Evolutionary conservation across 1,140 invertebrate species (phyloP), one percentile per base, ranked within the genome.

Genomic region (Pseudomyrmex cubaensis): DNA sequence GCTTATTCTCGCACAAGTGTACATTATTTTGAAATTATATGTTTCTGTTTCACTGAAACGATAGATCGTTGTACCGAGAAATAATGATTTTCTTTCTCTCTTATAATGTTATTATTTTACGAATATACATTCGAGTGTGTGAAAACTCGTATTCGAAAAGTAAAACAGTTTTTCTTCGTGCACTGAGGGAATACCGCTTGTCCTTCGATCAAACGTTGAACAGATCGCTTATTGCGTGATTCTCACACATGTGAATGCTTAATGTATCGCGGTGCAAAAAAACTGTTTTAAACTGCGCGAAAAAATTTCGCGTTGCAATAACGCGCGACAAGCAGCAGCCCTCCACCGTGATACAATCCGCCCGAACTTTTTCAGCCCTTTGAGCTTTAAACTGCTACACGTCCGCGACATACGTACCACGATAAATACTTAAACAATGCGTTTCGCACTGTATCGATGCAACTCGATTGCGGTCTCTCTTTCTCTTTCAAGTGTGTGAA

Each of bases 371-470:
- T 80, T 17, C 76, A 80, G 59, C 66, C 64, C 76, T 80, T 80
- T 80, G 66, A 80, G 66, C 76, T 80, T 80, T 80, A 80, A 80
- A 80, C 66, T 52, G 66, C 44, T 72, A 59, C 59, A 70, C 54
- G 76, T 80, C 66, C 50, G 76, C 54, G 66, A 35, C 35, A 64
- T 70, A 72, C 54, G 66, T 70, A 70, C 52, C 76, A 59, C 64
- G 66, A 80, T 80, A 80, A 80, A 80, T 80, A 72, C 61, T 72
- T 80, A 80, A 80, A 66, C 76, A 80, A 54, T 50, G 15, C 66
- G 66, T 80, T 80, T 70, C 76, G 22, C 83, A 62, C 35, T 35
- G 74, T 85, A 86, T 86, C 83, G 76, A 83, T 74, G 66, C 54
- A 80, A 80, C 75, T 66, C 84, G 48, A 56, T 84, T 85, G 83